Evolutionary conservation across 2,888 invertebrate genomes (phyloP), one percentile per base, ranked within the genome.

Genomic region (Apamea sordens): DNA sequence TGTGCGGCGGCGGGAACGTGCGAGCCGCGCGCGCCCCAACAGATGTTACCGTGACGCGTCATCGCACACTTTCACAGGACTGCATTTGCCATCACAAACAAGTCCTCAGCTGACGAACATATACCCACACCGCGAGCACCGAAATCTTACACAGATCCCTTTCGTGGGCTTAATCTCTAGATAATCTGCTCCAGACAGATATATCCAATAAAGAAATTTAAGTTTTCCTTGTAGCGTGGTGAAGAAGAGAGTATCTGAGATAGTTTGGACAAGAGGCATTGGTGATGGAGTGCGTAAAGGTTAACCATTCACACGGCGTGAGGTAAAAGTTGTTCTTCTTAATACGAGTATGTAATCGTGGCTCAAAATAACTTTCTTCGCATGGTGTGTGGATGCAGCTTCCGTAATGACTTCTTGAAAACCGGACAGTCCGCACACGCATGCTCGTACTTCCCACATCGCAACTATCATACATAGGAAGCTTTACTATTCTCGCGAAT

Each of bases 281-380:
- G 6, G 53, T 80, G 56, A 67, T 24, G 32, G 32, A 53, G 61
- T 69, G 68, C 18, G 28, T 64, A 47, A 76, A 68, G 63, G 59
- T 64, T 65, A 72, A 77, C 77, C 68, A 75, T 74, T 75, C 75
- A 71, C 76, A 59, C 61, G 53, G 32, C 41, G 71, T 47, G 56
- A 63, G 64, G 86, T 79, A 86, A 85, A 83, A 79, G 86, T 85
- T 79, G 74, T 86, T 77, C 74, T 65, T 72, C 41, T 47, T 70
- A 71, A 53, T 65, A 36, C 47, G 59, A 68, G 71, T 67, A 50
- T 50, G 70, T 72, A 47, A 71, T 67, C 47, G 77, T 50, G 44
- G n/a, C 36, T 28, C 73, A 3, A 44, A 72, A 65, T 68, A 73
- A 85, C 86, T 86, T 86, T 85, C 83, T 79, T 74, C 70, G 36